Evolutionary conservation across 2,888 invertebrate genomes (phyloP).

Genomic region (Epinotia brunnichana): DNA sequence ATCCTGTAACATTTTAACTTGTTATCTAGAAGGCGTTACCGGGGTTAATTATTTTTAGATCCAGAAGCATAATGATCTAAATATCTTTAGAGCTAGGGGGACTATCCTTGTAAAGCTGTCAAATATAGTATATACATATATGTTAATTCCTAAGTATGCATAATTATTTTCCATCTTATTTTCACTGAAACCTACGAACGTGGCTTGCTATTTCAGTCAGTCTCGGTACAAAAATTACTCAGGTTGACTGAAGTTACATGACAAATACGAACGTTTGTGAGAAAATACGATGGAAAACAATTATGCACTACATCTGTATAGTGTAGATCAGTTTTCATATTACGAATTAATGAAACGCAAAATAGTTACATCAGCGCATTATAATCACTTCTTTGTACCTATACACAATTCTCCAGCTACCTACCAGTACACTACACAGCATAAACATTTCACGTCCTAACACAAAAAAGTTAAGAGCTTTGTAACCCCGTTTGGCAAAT

Average conservation of each 20-base stretch:
- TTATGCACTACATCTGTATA: no score
- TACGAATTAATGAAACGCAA: conserved; percentile 55
- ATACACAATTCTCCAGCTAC: conserved; percentile 76
- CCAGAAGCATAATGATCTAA: neutral
- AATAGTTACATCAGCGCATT: conserved; percentile 72
- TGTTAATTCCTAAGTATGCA: neutral
- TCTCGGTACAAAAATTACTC: no score
- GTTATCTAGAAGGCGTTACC: neutral
- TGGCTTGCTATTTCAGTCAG: no score
- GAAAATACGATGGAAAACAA: no score
- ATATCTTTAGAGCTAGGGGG: neutral
- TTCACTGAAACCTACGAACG: no score
- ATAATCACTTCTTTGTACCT: conserved; percentile 82
- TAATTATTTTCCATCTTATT: no score
- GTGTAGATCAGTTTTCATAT: neutral
- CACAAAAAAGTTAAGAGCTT: conserved; percentile 6
- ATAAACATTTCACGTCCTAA: conserved; percentile 60
- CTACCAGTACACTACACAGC: conserved; percentile 78
- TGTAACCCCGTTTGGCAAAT: conserved; percentile 14
- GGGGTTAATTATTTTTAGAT: neutral
- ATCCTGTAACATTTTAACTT: neutral
- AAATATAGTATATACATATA: no score
- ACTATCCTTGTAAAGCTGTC: neutral
- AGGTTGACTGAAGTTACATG: no score
- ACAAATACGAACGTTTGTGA: no score